phyloP scores from a whole-genome alignment of 2,797 vertebrate species.

The Cephalopachus bancanus region DNA sequence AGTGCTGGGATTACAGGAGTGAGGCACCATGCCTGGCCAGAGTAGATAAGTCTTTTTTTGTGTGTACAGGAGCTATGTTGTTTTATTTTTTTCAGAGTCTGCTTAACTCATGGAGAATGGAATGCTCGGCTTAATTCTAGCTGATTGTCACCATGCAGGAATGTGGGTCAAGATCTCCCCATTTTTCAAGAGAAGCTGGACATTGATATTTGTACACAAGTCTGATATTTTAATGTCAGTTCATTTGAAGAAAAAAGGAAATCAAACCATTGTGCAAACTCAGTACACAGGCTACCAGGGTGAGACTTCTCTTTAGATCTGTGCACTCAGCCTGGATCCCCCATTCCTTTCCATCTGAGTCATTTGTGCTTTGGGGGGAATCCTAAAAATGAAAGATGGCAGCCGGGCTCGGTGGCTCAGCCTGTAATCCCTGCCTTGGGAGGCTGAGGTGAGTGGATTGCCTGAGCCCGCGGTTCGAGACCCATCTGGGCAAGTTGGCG shows the following conservation, averaged over 20 bases:
- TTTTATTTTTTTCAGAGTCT: background rate
- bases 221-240: background rate
- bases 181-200: background rate
- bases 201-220: background rate
- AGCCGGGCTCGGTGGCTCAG: too few species aligned
- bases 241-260: constrained; percentile 41
- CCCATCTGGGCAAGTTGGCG: too few species aligned
- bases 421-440: too few species aligned
- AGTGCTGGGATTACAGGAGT: too few species aligned
- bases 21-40: too few species aligned
- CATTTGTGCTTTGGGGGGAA: background rate
- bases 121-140: background rate
- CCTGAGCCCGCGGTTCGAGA: too few species aligned
- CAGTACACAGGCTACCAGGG: too few species aligned
- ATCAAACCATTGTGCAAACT: background rate
- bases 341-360: background rate
- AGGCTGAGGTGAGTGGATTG: too few species aligned
- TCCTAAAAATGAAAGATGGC: background rate
- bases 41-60: background rate
- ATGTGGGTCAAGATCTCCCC: background rate
- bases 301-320: background rate
- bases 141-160: background rate
- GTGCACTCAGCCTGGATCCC: background rate
- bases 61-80: background rate
- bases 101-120: background rate